Percentiles rank a stretch among this genome's conserved stretches.
These are phyloP conservation scores for Harmothoe impar DNA, from an alignment of 2,888 invertebrate genomes.

Conservation along the genomic window DNA sequence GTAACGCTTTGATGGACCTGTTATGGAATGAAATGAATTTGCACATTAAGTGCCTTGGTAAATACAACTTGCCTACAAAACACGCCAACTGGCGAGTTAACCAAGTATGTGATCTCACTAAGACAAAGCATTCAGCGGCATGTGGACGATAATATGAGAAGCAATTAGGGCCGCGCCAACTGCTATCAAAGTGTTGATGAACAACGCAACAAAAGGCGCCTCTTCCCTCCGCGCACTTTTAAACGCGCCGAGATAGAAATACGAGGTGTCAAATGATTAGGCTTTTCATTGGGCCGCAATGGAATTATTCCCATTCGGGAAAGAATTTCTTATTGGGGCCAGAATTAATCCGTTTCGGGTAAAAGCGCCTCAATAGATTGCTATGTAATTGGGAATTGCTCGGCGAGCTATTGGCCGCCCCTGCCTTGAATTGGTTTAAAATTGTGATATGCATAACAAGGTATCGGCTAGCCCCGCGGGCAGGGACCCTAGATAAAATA, in stretches of 20 bases:
- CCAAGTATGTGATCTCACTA: conserved; percentile 55
- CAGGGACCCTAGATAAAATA: conserved; percentile 33
- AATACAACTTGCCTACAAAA: conserved; percentile 24
- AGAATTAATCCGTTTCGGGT: conserved; percentile 24
- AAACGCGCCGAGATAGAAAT: conserved; percentile 42
- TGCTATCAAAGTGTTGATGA: conserved; percentile 50
- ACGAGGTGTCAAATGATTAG: conserved; percentile 59
- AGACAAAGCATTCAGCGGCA: conserved; percentile 32
- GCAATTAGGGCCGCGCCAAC: conserved; percentile 13
- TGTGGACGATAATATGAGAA: conserved; percentile 57
- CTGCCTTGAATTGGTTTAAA: conserved; percentile 49
- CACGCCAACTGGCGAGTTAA: conserved; percentile 46
- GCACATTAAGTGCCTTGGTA: conserved; percentile 58
- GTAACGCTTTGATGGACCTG: conserved; percentile 48
- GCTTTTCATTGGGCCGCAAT: conserved; percentile 42
- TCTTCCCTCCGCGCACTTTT: neutral
- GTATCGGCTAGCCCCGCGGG: conserved; percentile 27
- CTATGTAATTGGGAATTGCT: conserved; percentile 46
- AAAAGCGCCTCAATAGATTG: conserved; percentile 52
- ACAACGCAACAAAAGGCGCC: conserved; percentile 6
- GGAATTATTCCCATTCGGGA: conserved; percentile 33
- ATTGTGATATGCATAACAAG: conserved; percentile 60
- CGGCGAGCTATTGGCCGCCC: neutral
- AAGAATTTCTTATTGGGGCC: conserved; percentile 44
- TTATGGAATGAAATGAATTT: conserved; percentile 60